Percentiles rank a stretch among this genome's conserved stretches.
phyloP scores from a whole-genome alignment of 2,113 vertebrate genomes.

The Notothenia rossii region DNA sequence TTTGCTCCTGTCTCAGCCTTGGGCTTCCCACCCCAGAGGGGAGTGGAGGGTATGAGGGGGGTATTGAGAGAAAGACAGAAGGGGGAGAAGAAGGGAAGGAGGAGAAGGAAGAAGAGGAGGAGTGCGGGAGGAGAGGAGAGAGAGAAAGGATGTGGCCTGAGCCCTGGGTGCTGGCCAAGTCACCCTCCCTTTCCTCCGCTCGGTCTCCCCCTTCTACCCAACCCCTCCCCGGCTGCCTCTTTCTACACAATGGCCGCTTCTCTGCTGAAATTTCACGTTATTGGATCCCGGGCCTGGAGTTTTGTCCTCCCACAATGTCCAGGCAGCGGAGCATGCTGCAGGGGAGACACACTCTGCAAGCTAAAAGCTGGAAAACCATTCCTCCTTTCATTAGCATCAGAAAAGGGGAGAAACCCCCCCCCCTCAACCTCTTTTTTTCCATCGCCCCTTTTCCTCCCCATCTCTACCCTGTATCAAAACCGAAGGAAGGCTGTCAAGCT shows the following conservation, averaged over 20 bases:
- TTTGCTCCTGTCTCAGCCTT: conserved; percentile 73
- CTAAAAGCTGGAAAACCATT: conserved; percentile 86
- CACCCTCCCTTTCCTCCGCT: conserved; percentile 77
- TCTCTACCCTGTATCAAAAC: conserved; percentile 76
- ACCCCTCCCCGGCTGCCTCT: conserved; percentile 78
- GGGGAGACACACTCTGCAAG: conserved; percentile 87
- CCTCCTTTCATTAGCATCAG: conserved; percentile 87
- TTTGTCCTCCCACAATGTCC: conserved; percentile 88
- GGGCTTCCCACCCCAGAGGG: conserved; percentile 74
- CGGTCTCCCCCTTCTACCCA: conserved; percentile 67
- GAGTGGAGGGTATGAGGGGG: conserved; percentile 30
- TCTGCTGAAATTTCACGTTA: conserved; percentile 89
- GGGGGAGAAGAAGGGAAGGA: conserved; percentile 48
- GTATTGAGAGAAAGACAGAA: conserved; percentile 52
- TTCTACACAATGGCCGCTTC: conserved; percentile 85
- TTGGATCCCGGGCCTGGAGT: conserved; percentile 86
- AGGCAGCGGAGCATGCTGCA: conserved; percentile 87
- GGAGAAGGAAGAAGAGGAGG: conserved; percentile 55
- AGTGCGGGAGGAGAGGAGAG: conserved; percentile 60
- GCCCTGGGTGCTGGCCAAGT: conserved; percentile 83
- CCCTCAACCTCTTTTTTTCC: conserved; percentile 45
- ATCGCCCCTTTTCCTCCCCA: conserved; percentile 62
- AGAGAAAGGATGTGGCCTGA: conserved; percentile 85
- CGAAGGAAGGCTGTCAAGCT: conserved; percentile 77
- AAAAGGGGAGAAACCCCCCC: conserved; percentile 81